Evolutionary conservation across 1,140 invertebrate genomes (phyloP).

Genomic region (Drosophila rhopaloa): DNA sequence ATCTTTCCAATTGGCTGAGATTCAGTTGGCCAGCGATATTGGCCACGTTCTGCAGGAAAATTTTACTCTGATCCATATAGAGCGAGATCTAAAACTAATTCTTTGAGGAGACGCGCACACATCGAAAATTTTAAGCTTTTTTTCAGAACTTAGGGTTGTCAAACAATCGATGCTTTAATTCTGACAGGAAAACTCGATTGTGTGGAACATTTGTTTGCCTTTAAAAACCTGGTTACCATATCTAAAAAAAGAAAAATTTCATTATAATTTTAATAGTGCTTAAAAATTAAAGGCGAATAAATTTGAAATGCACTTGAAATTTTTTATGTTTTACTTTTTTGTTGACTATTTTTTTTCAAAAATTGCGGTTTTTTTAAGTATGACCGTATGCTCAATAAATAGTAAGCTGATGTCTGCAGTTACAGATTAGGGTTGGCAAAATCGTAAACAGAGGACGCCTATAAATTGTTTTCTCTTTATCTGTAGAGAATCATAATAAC

Average conservation of each 20-base stretch:
- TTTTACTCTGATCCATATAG: conserved; percentile 10
- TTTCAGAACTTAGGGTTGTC: background rate
- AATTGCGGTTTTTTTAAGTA: background rate
- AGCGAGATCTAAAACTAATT: background rate
- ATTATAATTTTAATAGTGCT: no score
- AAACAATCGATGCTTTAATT: background rate
- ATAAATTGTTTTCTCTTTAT: conserved; percentile 14
- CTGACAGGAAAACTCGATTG: conserved; percentile 4
- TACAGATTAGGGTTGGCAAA: conserved; percentile 1
- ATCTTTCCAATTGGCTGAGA: background rate
- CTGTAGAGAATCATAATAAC: background rate
- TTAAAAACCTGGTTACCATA: background rate
- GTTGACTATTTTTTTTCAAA: background rate
- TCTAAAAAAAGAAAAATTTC: background rate
- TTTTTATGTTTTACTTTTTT: background rate
- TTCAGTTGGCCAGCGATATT: background rate
- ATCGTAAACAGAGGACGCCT: conserved; percentile 6
- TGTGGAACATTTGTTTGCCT: background rate
- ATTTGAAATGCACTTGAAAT: no score
- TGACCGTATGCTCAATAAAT: background rate
- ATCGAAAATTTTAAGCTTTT: conserved; percentile 25
- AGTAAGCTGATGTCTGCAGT: accelerated
- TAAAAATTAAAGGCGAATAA: no score
- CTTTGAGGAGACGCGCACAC: conserved; percentile 5
- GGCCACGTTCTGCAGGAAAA: conserved; percentile 9